Evolutionary conservation across 2,888 invertebrate species (phyloP), one percentile per base, ranked within the genome.

Genomic region (Cerastoderma edule): DNA sequence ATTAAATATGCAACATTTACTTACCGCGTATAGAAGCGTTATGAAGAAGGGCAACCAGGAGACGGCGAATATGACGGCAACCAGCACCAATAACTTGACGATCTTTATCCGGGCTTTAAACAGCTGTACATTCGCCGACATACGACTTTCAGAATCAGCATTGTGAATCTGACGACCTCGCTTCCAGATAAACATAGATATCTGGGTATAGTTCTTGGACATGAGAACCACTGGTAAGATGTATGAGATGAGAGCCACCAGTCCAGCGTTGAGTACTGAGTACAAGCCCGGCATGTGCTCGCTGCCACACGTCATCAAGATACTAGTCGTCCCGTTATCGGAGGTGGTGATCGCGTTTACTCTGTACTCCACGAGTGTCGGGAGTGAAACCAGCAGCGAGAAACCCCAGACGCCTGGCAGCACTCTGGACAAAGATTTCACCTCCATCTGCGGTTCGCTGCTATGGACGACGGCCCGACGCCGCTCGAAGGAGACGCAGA

Each of bases 41-140:
- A 85, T 63, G 71, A 87, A 88, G 68, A 85, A 88, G 1, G 88
- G 88, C 28, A 84, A 22, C 88, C 88, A 88, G 8, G 85, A 83
- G 1, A 85, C 54, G 2, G 86, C 85, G 67, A 88, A 88, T n/a
- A 88, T 73, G 2, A 76, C 74, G 13, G 87, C 86, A 19, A 86
- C 85, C 5, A 87, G 32, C 2, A 87, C 70, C 30, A 88, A 69
- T 77, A 88, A 81, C 72, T 88, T 85, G 16, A 88, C 79, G 8
- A 88, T 67, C 54, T 79, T 78, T 28, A 85, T 77, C 53, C 81
- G 77, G 16, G 70, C 77, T 57, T 68, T 80, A 28, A 79, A 75
- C 30, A 83, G 35, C 24, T 66, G 63, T 28, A 39, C 60, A 44
- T 57, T 54, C 0, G 35, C 24, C 0, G 16, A 22, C 19, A 48